These are phyloP conservation scores for Sylvilagus floridanus DNA, from an alignment of 2,797 vertebrate species.

Conservation along the genomic window DNA sequence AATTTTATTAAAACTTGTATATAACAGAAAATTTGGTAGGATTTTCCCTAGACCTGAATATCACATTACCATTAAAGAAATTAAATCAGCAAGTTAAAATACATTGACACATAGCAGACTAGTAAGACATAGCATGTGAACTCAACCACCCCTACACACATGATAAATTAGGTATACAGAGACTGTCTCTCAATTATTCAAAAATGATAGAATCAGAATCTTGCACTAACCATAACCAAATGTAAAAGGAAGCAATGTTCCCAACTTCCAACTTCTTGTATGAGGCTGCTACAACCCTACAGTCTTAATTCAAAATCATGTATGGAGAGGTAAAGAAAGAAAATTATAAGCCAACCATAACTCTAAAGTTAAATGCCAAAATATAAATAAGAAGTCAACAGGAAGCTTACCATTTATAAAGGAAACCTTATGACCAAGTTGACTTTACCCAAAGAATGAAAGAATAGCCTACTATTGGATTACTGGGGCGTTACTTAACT, in stretches of 20 bases:
- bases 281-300: neutral
- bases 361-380: conserved; percentile 26
- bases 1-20: too few relatives aligned
- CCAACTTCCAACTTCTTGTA: neutral
- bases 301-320: neutral
- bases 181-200: neutral
- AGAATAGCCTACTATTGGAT: neutral
- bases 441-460: neutral
- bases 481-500: neutral
- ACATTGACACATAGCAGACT: too few relatives aligned
- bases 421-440: neutral
- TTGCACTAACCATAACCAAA: neutral
- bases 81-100: neutral
- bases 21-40: neutral
- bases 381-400: neutral
- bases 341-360: neutral
- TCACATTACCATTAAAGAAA: conserved; percentile 30
- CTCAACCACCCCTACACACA: neutral
- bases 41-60: neutral
- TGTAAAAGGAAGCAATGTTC: neutral
- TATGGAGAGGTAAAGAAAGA: neutral
- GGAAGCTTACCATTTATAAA: neutral
- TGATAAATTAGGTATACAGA: neutral
- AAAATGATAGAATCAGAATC: conserved; percentile 28
- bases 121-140: neutral